phyloP scores from a whole-genome alignment of 2,797 vertebrate genomes.

The Pipistrellus pygmaeus region DNA sequence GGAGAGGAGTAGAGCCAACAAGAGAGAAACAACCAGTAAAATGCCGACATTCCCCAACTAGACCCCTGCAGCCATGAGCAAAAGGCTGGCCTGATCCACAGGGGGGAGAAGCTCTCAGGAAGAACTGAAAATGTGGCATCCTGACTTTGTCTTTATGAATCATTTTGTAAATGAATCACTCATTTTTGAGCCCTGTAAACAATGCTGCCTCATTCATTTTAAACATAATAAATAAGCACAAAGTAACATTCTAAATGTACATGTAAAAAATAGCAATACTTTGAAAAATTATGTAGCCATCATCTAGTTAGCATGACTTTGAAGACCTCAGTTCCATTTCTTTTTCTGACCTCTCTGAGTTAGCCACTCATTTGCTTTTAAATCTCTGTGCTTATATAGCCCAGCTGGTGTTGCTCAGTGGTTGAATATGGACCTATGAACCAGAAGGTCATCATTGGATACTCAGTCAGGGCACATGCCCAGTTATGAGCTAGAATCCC shows the following conservation, averaged over 20 bases:
- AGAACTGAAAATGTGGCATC: not conserved
- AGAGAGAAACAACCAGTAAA: not conserved
- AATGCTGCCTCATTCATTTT: not conserved
- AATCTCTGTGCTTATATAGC: slow-evolving; percentile 28
- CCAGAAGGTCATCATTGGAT: no score
- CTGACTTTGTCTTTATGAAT: not conserved
- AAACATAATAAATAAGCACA: not conserved
- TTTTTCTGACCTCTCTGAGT: not conserved
- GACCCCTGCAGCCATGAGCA: not conserved
- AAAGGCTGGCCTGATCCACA: not conserved
- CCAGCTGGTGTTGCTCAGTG: no score
- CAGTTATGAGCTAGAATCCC: no score
- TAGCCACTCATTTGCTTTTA: slow-evolving; percentile 68
- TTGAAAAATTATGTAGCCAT: not conserved
- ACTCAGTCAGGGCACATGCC: no score
- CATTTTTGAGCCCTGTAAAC: not conserved
- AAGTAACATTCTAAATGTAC: not conserved
- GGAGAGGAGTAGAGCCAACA: no score
- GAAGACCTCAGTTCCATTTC: not conserved
- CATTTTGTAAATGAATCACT: not conserved
- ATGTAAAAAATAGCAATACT: not conserved
- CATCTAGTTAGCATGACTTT: not conserved
- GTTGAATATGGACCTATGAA: no score
- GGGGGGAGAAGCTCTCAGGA: not conserved
- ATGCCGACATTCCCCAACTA: not conserved